Evolutionary conservation across 2,888 invertebrate genomes (phyloP).

Genomic region (Microctonus brassicae): DNA sequence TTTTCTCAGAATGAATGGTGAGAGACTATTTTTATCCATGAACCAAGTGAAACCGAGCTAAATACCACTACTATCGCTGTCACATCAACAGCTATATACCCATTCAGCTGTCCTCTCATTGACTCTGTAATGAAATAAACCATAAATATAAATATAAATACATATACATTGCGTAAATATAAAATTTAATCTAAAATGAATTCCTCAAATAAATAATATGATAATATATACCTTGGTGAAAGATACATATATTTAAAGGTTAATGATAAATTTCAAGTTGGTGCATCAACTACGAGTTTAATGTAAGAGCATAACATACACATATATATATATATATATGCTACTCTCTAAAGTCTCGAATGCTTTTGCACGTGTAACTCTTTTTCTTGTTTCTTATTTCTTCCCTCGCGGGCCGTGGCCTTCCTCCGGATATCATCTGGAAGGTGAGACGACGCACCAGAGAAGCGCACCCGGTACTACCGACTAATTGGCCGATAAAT

Average conservation of each 20-base stretch:
- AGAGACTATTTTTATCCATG: constrained; percentile 47
- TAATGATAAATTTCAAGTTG: background rate
- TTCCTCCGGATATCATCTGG: constrained; percentile 60
- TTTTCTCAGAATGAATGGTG: constrained; percentile 57
- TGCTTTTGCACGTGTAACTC: constrained; percentile 6
- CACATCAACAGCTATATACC: too few relatives aligned
- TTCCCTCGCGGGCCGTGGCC: constrained; percentile 29
- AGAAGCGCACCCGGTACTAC: constrained; percentile 65
- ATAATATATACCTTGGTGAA: too few relatives aligned
- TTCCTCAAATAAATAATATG: too few relatives aligned
- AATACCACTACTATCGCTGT: constrained; percentile 47
- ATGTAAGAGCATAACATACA: background rate
- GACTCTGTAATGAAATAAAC: too few relatives aligned
- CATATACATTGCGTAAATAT: too few relatives aligned
- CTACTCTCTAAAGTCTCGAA: constrained; percentile 18
- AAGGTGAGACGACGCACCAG: constrained; percentile 64
- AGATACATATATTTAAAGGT: background rate
- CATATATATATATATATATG: constrained; percentile 6
- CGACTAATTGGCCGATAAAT: constrained; percentile 70
- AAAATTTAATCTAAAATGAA: too few relatives aligned
- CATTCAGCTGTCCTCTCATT: too few relatives aligned
- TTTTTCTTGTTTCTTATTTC: constrained; percentile 23
- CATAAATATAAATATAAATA: too few relatives aligned
- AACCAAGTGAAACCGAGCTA: constrained; percentile 45
- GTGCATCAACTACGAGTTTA: background rate